These are phyloP conservation scores for Agapornis roseicollis DNA, from an alignment of 2,113 vertebrate genomes.

Conservation along the genomic window DNA sequence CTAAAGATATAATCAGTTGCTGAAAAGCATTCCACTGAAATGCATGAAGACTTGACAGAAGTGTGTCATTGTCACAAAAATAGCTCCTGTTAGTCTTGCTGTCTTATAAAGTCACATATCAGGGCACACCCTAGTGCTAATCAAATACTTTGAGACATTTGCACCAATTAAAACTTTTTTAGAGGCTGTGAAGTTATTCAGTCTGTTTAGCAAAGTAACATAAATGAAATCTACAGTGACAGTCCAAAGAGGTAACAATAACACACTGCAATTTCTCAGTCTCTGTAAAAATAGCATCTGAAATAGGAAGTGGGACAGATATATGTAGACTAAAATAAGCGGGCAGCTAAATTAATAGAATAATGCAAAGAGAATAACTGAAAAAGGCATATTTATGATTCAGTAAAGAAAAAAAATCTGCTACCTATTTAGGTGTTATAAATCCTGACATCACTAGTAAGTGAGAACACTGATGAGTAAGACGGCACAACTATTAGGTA, in stretches of 20 bases:
- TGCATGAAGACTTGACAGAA: background rate
- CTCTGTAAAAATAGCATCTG: background rate
- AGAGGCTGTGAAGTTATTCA: background rate
- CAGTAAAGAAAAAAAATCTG: background rate
- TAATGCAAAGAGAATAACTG: background rate
- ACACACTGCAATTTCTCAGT: background rate
- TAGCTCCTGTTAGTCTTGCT: background rate
- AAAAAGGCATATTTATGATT: background rate
- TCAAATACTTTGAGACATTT: conserved; percentile 23
- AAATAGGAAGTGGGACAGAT: background rate
- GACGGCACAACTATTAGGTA: background rate
- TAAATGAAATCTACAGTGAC: background rate
- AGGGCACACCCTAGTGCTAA: background rate
- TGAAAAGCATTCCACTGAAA: background rate
- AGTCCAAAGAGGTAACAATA: background rate
- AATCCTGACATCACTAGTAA: background rate
- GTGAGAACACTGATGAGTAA: background rate
- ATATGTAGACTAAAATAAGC: background rate
- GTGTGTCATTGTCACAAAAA: background rate
- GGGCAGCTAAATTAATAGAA: background rate
- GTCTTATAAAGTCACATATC: background rate
- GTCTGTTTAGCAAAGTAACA: background rate
- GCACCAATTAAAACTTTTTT: conserved; percentile 18
- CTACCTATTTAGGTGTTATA: background rate
- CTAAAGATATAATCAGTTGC: background rate